Percentiles rank a stretch among this genome's conserved stretches.
phyloP scores from a whole-genome alignment of 37 sponge, comb jelly and placozoan genomes.

The Theonella swinhoei region DNA sequence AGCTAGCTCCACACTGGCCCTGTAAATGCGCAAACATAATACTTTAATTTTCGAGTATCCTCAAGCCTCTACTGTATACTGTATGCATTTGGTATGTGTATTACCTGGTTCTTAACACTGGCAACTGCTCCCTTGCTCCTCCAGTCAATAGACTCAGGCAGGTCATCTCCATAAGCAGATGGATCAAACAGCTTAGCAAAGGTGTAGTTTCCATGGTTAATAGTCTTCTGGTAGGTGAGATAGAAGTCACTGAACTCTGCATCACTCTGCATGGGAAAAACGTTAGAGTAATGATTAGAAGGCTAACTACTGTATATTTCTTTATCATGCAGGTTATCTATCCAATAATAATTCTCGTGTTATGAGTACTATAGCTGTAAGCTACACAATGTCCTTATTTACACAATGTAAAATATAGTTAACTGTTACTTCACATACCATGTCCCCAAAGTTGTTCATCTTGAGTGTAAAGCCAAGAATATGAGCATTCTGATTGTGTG shows the following conservation, averaged over 20 bases:
- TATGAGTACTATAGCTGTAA: no score
- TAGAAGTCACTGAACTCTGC: neutral
- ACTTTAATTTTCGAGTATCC: no score
- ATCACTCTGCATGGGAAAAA: neutral
- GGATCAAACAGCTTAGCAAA: neutral
- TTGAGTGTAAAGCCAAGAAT: constrained; percentile 20
- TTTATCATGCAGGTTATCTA: no score
- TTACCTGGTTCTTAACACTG: constrained; percentile 77
- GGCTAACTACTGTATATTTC: no score
- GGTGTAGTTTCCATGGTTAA: neutral
- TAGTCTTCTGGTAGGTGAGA: neutral
- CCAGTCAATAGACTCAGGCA: constrained; percentile 75
- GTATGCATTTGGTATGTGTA: no score
- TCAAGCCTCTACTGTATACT: no score
- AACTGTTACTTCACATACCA: constrained; percentile 15
- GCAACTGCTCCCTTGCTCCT: constrained; percentile 75
- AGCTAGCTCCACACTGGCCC: constrained; percentile 72
- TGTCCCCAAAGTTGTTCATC: constrained; percentile 44
- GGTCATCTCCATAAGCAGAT: neutral
- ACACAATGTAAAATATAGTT: no score
- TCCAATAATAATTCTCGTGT: no score
- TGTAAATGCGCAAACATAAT: no score
- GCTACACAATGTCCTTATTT: no score
- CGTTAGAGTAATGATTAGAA: no score
- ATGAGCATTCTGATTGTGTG: constrained; percentile 10